Percentiles rank a stretch among this genome's conserved stretches.
phyloP scores from a whole-genome alignment of 1,140 invertebrate genomes.

The Branchinecta lindahli region DNA sequence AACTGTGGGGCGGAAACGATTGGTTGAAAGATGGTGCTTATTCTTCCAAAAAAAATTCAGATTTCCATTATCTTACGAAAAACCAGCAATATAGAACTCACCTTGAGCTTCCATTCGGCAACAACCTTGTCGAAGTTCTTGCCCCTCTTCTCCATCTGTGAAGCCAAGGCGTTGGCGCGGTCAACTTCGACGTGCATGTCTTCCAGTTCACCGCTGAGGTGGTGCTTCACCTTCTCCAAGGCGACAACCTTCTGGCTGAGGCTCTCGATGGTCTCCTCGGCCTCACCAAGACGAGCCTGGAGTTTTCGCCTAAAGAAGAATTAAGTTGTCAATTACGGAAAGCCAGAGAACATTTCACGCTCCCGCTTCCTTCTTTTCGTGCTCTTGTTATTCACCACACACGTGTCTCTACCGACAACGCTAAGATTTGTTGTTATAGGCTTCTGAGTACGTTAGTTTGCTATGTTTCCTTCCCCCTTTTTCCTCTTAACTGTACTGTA shows the following conservation, averaged over 20 bases:
- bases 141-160: slow-evolving; percentile 97
- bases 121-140: slow-evolving; percentile 99
- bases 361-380: no score
- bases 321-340: not conserved
- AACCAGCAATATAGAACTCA: not conserved
- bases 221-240: slow-evolving; percentile 93
- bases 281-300: slow-evolving; percentile 85
- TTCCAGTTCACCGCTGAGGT: slow-evolving; percentile 90
- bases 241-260: slow-evolving; percentile 91
- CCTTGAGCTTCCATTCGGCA: slow-evolving; percentile 97
- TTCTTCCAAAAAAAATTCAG: no score
- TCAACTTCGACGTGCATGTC: slow-evolving; percentile 96
- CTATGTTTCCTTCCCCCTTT: no score
- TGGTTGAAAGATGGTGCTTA: no score
- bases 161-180: slow-evolving; percentile 83
- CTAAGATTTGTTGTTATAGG: no score
- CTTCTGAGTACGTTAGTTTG: no score
- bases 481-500: no score
- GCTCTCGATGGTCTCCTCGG: slow-evolving; percentile 91
- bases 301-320: slow-evolving; percentile 53
- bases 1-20: no score
- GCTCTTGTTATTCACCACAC: no score
- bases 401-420: no score
- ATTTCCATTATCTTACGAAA: no score
- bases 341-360: no score